Conservation (phyloP, 2,113 vertebrate species). For the Collichthys lucidus region DNA sequence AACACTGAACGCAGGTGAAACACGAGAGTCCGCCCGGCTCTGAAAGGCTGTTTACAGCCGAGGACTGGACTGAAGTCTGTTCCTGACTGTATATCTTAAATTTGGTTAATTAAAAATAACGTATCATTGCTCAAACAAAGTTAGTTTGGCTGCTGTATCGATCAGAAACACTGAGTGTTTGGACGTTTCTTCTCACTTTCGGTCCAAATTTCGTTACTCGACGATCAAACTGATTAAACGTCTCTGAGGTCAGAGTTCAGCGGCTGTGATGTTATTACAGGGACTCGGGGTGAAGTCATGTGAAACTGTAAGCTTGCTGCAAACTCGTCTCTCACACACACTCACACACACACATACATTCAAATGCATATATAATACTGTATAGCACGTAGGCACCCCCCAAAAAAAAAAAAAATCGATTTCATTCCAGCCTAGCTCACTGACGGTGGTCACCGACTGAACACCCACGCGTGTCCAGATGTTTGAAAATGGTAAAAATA, state of each 20-base stretch:
- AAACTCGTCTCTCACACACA: conserved; percentile 23
- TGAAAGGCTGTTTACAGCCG: too few relatives aligned
- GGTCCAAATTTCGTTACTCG: not conserved
- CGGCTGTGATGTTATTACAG: conserved; percentile 47
- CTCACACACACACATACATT: conserved; percentile 32
- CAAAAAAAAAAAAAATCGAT: conserved; percentile 13
- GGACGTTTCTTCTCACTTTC: not conserved
- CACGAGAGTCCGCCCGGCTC: too few relatives aligned
- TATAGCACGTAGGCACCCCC: conserved; percentile 56
- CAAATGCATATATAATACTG: conserved; percentile 54
- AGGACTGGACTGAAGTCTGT: too few relatives aligned
- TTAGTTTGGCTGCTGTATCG: too few relatives aligned
- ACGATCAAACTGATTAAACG: not conserved
- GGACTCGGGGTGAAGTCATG: conserved; percentile 47
- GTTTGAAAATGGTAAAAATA: conserved; percentile 65
- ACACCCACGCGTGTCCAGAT: conserved; percentile 38
- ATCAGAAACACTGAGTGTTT: too few relatives aligned
- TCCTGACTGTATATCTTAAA: too few relatives aligned
- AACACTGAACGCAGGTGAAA: too few relatives aligned
- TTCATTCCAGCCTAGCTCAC: conserved; percentile 45
- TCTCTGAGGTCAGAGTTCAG: not conserved
- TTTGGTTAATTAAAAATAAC: too few relatives aligned
- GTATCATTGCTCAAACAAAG: too few relatives aligned
- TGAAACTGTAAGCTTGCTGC: conserved; percentile 35
- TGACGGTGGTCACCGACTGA: conserved; percentile 46